Base-by-base conservation (phyloP, 1,140 invertebrate genomes). In the Hyphantria cunea region DNA sequence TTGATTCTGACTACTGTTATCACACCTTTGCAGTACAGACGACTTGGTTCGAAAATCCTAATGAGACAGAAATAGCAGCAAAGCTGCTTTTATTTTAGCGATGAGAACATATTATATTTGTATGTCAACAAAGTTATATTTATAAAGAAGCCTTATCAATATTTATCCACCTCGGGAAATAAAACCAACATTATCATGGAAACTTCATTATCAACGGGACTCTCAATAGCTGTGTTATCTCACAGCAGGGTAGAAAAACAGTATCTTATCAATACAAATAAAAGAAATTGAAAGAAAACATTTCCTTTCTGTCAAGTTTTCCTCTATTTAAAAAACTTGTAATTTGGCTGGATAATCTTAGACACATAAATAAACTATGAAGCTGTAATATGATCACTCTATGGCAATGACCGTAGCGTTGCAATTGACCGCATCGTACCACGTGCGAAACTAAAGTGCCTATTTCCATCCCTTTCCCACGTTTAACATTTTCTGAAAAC, bases 371-470 rank as follows among this genome's bases (percentile, higher is more conserved):
- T 56, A 37, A 15, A 49, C 45, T 49, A 45, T 48, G 34, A 58
- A 49, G 39, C 33, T 32, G 47, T 58, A 48, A 74, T 65, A 56
- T 72, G 68, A 73, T 78, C 72, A 73, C 58, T 61, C 74, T 78
- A 80, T 80, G 82, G 84, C 84, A 85, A 87, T 87, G 82, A 87
- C 84, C 82, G 83, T 83, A 87, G 80, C 55, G 47, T 79, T 84
- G 84, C 84, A 85, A 83, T 56, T 78, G 76, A 86, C 84, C 83
- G 83, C 83, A 84, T 80, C 76, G 80, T 63, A 70, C 82, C 84
- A 86, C 82, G 84, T 88, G 84, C 74, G 71, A 78, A 70, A 68
- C 67, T 66, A 65, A 69, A 78, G 74, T 75, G 75, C 69, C 75
- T 76, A 67, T 67, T 34, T 17, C 64, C 60, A 50, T 83, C 84